Conservation (phyloP, 2,797 vertebrate species). For the Pseudomugil tenellus region DNA sequence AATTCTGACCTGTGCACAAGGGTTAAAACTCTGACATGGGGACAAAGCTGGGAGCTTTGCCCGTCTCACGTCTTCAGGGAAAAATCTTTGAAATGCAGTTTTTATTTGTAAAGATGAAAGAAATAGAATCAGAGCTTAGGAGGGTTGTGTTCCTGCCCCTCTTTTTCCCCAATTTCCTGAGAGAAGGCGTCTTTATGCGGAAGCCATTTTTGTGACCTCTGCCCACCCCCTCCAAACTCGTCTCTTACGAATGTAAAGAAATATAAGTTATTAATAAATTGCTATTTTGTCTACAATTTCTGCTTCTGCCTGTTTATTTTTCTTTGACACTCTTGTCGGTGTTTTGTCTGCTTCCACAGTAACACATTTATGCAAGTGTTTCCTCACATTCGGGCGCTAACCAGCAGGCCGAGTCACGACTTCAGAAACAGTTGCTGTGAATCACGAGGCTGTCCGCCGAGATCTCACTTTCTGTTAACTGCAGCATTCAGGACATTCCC, state of each 20-base stretch:
- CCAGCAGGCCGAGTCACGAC: constrained; percentile 63
- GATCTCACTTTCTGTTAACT: constrained; percentile 43
- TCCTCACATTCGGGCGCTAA: constrained; percentile 36
- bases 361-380: constrained; percentile 54
- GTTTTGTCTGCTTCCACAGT: constrained; percentile 39
- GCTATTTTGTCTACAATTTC: constrained; percentile 96
- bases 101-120: constrained; percentile 61
- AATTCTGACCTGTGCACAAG: constrained; percentile 50
- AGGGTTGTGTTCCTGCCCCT: constrained; percentile 17
- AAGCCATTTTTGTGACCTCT: constrained; percentile 52
- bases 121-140: constrained; percentile 46
- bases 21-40: constrained; percentile 56
- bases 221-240: constrained; percentile 60
- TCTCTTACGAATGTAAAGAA: constrained; percentile 96
- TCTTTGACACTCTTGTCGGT: constrained; percentile 6
- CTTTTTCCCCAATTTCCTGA: constrained; percentile 24
- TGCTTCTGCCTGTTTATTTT: constrained; percentile 51
- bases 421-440: constrained; percentile 27
- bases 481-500: constrained; percentile 24
- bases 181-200: constrained; percentile 59
- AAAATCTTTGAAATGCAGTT: constrained; percentile 87
- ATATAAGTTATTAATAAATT: constrained; percentile 99
- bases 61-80: constrained; percentile 89
- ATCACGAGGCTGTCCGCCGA: constrained; percentile 38
- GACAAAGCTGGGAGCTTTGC: constrained; percentile 81